These are phyloP conservation scores for Speoplatyrhinus poulsoni DNA, from an alignment of 2,113 vertebrate species.

Conservation along the genomic window DNA sequence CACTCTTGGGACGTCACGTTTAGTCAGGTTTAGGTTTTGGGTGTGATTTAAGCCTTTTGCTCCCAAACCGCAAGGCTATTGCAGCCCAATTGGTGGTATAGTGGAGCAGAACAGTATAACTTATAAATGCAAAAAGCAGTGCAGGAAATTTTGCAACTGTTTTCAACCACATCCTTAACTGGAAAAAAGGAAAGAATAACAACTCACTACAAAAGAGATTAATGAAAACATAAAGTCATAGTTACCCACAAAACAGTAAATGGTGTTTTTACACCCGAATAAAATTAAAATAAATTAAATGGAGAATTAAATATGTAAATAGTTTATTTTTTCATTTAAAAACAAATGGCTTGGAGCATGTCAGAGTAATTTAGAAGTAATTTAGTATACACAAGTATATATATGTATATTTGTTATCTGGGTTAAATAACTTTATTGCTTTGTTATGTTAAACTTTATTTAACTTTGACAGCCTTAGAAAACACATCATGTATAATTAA, in stretches of 20 bases:
- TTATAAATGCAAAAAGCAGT: slow-evolving; percentile 7
- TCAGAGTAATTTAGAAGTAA: too few species aligned
- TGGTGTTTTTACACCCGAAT: not conserved
- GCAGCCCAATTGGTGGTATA: not conserved
- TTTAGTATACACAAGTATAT: too few species aligned
- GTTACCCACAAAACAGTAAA: not conserved
- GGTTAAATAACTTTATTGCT: too few species aligned
- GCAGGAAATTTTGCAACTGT: not conserved
- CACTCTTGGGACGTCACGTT: not conserved
- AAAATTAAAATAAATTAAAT: too few species aligned
- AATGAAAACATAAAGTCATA: slow-evolving; percentile 28
- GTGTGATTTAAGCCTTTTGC: slow-evolving; percentile 36
- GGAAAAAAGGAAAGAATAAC: not conserved
- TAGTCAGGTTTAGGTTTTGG: not conserved
- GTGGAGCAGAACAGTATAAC: not conserved
- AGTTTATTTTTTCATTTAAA: not conserved
- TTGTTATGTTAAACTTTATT: too few species aligned
- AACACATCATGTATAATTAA: not conserved
- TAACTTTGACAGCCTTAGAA: not conserved
- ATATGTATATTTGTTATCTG: too few species aligned
- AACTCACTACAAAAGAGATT: not conserved
- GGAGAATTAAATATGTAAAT: too few species aligned
- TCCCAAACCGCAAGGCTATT: slow-evolving; percentile 30
- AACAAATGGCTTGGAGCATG: too few species aligned
- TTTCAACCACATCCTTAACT: not conserved